These are phyloP conservation scores for Pristionchus arcanus DNA, from an alignment of 2,888 invertebrate species.

Conservation along the genomic window DNA sequence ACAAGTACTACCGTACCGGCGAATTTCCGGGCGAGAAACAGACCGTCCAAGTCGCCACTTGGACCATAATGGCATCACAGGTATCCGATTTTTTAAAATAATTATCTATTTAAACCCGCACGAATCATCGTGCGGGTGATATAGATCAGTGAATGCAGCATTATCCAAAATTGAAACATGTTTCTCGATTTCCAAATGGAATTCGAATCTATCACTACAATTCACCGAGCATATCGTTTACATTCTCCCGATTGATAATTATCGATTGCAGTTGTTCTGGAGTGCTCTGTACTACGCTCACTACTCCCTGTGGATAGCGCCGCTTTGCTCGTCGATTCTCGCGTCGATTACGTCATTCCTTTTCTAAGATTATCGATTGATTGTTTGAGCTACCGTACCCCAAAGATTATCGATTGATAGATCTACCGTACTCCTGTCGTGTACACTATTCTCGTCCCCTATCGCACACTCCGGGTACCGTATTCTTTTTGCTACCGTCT, in stretches of 20 bases:
- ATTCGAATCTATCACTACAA: too few relatives aligned
- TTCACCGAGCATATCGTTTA: not conserved
- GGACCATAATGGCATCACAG: conserved; percentile 59
- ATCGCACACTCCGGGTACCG: not conserved
- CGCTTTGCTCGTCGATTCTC: conserved; percentile 59
- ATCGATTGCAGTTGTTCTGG: conserved; percentile 71
- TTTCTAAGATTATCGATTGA: conserved; percentile 52
- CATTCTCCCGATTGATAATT: not conserved
- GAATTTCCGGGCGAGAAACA: conserved; percentile 68
- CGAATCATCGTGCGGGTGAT: too few relatives aligned
- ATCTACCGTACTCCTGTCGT: not conserved
- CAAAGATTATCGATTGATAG: not conserved
- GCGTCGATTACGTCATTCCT: conserved; percentile 52
- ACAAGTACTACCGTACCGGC: conserved; percentile 74
- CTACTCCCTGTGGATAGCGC: conserved; percentile 72
- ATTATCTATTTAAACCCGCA: too few relatives aligned
- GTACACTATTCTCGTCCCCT: not conserved
- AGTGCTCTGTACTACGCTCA: conserved; percentile 72
- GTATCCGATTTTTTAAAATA: not conserved
- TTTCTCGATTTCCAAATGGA: not conserved
- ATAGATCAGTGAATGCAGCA: too few relatives aligned
- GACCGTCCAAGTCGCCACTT: conserved; percentile 60
- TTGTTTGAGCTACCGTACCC: not conserved
- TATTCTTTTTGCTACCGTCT: not conserved
- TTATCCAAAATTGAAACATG: too few relatives aligned